Evolutionary conservation across 1,140 invertebrate species (phyloP), one percentile per base, ranked within the genome.

Genomic region (Hyposmocoma kahamanoa): DNA sequence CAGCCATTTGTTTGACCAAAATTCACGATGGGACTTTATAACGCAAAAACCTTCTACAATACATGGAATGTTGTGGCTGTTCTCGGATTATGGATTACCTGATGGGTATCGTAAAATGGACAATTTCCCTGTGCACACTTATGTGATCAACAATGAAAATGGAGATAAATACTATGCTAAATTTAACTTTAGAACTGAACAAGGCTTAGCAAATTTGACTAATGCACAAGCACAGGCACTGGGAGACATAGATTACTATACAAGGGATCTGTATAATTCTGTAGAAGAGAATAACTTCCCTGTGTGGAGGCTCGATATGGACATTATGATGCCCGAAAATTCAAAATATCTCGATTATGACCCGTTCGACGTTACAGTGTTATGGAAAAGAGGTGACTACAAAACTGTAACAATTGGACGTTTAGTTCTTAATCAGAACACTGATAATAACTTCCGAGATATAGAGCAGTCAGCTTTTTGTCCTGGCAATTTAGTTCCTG

Each of bases 61-160:
- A 28, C 24, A 28, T 11, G 11, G 24, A 6, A 6, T 28, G 6
- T 11, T 28, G 6, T 28, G 11, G n/a, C n/a, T n/a, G n/a, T n/a
- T n/a, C n/a, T 91, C 92, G 8, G 96, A 98, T 85, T 89, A 94
- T 61, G 96, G 96, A 15, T 94, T 94, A 39, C 96, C 96, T 1
- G 91, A 96, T 71, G 95, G 95, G 5, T 93, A 92, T 74, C 88
- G 94, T 44, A 88, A 89, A 57, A 92, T 92, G 89, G 86, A 92
- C 57, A 83, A 47, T 0, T 81, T 91, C 55, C 90, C 91, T 2
- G 89, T 90, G 30, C 91, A 94, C 63, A 93, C 92, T 1, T 94
- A 90, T 65, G 91, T 91, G 57, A 67, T 93, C 26, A 88, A 92
- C 20, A 93, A 93, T 72, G 78, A 74, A 13, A 53, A 89, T 1